Evolutionary conservation across 2,888 invertebrate species (phyloP), one percentile per base, ranked within the genome.

Genomic region (Eristalis pertinax): DNA sequence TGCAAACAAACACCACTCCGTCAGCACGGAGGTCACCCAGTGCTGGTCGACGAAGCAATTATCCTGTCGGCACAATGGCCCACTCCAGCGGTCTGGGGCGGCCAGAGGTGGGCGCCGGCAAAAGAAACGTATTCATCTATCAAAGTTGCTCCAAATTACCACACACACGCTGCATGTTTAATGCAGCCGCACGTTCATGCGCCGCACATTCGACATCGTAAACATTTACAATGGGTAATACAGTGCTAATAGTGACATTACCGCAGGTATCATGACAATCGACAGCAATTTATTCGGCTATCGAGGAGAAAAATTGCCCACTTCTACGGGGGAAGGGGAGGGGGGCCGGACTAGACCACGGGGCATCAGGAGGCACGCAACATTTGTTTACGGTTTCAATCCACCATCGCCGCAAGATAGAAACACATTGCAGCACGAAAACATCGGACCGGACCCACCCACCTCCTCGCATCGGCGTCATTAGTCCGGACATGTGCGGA

Each of bases 231-330:
- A 68, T 72, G 50, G 32, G 63, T 78, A 86, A 82, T 86, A 68
- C 29, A 77, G 78, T 86, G 85, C 85, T 86, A 86, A 86, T 74
- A 75, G 82, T 82, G 77, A 82, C 82, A 86, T 85, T 81, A 81
- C 85, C 65, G 7, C n/a, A 64, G 65, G 38, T 78, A 72, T 78
- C 78, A 72, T 35, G 85, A 73, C 76, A 81, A 81, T 81, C 81
- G 72, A 69, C 85, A 73, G 19, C 74, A 85, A 85, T 85, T 85
- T 85, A 85, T 81, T 67, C 58, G 77, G 19, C 74, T 63, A 85
- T 85, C 26, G 68, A 58, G 64, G 67, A 73, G 85, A 85, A 85
- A 85, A 85, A 85, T 85, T 85, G 38, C 68, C 73, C 58, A 73
- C 63, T 60, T 64, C 62, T 58, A 8, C 41, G 24, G 43, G n/a